phyloP scores from a whole-genome alignment of 2,113 vertebrate genomes.

The Paraplagusia blochii region DNA sequence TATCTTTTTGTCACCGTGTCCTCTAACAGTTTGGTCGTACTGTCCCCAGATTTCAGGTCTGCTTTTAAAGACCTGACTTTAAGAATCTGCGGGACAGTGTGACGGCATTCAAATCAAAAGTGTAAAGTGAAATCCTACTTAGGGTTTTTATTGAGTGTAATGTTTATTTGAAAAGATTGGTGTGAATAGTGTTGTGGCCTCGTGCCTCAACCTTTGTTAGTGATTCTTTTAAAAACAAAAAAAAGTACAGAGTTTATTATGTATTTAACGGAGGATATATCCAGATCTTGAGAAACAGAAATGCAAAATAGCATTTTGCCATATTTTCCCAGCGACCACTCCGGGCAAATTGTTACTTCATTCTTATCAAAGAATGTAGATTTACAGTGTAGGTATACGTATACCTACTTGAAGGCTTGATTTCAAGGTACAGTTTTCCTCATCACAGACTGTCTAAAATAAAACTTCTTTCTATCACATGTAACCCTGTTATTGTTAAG shows the following conservation, averaged over 20 bases:
- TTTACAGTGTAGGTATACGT: slow-evolving; percentile 76
- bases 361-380: slow-evolving; percentile 81
- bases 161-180: slow-evolving; percentile 69
- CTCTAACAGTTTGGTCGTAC: slow-evolving; percentile 48
- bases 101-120: slow-evolving; percentile 42
- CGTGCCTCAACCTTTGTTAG: slow-evolving; percentile 72
- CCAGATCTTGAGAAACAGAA: slow-evolving; percentile 51
- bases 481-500: slow-evolving; percentile 84
- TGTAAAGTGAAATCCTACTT: slow-evolving; percentile 47
- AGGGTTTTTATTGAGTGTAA: slow-evolving; percentile 61
- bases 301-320: slow-evolving; percentile 72
- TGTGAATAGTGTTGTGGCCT: slow-evolving; percentile 74
- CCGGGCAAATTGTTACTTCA: slow-evolving; percentile 70
- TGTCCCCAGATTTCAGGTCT: slow-evolving; percentile 56
- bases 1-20: slow-evolving; percentile 53
- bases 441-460: slow-evolving; percentile 82
- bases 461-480: slow-evolving; percentile 84
- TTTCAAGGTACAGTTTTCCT: slow-evolving; percentile 77
- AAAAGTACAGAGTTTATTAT: slow-evolving; percentile 66
- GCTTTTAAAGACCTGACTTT: slow-evolving; percentile 39
- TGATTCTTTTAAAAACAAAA: slow-evolving; percentile 62
- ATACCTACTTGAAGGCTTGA: slow-evolving; percentile 77
- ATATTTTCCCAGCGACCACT: slow-evolving; percentile 54
- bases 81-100: slow-evolving; percentile 55
- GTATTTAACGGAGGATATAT: slow-evolving; percentile 72